Percentiles rank a stretch among this genome's conserved stretches.
phyloP scores from a whole-genome alignment of 2,113 vertebrate species.

The Scartelaos histophorus region DNA sequence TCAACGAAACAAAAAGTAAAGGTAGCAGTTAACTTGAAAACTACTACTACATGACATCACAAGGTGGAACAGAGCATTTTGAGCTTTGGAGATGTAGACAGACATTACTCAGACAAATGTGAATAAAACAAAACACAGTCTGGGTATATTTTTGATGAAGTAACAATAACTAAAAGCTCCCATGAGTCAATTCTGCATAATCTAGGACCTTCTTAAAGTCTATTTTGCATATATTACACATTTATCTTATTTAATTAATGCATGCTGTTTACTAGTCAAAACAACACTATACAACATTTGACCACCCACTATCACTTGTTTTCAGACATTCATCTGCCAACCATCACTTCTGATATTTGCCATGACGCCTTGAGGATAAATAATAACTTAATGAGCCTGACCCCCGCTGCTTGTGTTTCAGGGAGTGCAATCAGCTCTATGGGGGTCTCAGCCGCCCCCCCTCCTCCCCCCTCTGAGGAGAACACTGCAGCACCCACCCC shows the following conservation, averaged over 20 bases:
- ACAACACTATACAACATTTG: background rate
- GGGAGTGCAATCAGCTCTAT: slow-evolving; percentile 76
- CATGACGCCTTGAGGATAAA: slow-evolving; percentile 28
- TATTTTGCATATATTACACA: background rate
- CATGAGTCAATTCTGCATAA: no score
- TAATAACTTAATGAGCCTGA: slow-evolving; percentile 46
- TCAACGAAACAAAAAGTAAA: no score
- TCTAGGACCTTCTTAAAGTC: no score
- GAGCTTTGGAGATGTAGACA: no score
- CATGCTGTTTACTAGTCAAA: background rate
- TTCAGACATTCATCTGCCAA: slow-evolving; percentile 7
- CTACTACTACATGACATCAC: no score
- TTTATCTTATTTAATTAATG: background rate
- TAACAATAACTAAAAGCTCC: no score
- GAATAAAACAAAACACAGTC: no score
- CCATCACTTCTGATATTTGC: slow-evolving; percentile 19
- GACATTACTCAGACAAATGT: no score
- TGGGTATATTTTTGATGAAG: no score
- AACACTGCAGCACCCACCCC: slow-evolving; percentile 63
- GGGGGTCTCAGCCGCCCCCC: slow-evolving; percentile 48
- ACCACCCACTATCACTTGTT: background rate
- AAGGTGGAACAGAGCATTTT: no score
- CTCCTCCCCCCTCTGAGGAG: slow-evolving; percentile 61
- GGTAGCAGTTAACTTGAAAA: no score
- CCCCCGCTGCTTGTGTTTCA: slow-evolving; percentile 60